Evolutionary conservation across 2,797 vertebrate genomes (phyloP).

Genomic region (Delichon dasypus): DNA sequence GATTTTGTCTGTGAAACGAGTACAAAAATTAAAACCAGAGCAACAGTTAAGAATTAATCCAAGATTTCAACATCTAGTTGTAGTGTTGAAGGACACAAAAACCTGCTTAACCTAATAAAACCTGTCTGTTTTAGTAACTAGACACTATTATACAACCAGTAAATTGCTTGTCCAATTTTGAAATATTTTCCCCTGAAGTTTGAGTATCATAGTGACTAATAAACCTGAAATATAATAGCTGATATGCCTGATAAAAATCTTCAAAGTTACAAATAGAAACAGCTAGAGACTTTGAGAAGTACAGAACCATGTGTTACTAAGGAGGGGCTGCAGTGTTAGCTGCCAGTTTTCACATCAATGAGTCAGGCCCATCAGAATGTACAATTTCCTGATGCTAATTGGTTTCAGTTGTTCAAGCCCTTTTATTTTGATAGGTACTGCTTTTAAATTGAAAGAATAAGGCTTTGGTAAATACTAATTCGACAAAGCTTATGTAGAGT

Average conservation of each 20-base stretch:
- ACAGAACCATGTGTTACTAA: not conserved
- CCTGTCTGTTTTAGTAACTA: constrained; percentile 14
- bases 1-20: not conserved
- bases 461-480: not conserved
- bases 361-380: constrained; percentile 17
- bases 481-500: not conserved
- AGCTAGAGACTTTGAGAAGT: constrained; percentile 26
- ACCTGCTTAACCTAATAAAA: constrained; percentile 15
- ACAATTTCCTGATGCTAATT: constrained; percentile 3
- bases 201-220: constrained; percentile 13
- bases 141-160: constrained; percentile 27
- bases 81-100: not conserved
- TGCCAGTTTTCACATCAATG: constrained; percentile 50
- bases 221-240: constrained; percentile 31
- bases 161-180: constrained; percentile 45
- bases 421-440: not conserved
- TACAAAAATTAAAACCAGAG: not conserved
- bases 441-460: not conserved
- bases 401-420: not conserved
- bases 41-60: not conserved
- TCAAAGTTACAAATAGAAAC: constrained; percentile 19
- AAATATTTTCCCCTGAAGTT: constrained; percentile 45
- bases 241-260: not conserved
- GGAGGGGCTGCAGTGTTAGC: not conserved
- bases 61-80: not conserved